A percentile compares a stretch with the other conserved stretches of the same genome.
Evolutionary conservation across 2,888 invertebrate species (phyloP).

Genomic region (Euzophera pinguis): DNA sequence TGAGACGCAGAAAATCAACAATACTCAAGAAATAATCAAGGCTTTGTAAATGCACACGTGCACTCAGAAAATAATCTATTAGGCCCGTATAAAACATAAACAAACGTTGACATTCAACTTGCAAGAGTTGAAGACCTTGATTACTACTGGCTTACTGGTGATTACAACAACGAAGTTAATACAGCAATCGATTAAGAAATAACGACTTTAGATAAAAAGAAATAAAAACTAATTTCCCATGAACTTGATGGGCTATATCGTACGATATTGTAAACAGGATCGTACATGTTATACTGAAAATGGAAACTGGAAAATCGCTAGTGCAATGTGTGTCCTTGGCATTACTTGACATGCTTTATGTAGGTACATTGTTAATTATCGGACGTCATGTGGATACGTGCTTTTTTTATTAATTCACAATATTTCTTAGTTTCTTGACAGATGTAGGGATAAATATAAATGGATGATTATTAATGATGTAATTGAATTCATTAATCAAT

Average conservation of each 20-base stretch:
- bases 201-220: slow-evolving; percentile 22
- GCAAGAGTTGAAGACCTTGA: slow-evolving; percentile 67
- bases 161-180: slow-evolving; percentile 31
- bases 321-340: slow-evolving; percentile 56
- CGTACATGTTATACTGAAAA: slow-evolving; percentile 72
- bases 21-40: slow-evolving; percentile 1
- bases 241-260: slow-evolving; percentile 17
- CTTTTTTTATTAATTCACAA: not conserved
- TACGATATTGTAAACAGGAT: slow-evolving; percentile 22
- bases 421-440: slow-evolving; percentile 5
- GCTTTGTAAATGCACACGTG: slow-evolving; percentile 8
- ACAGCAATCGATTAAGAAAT: slow-evolving; percentile 22
- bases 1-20: not conserved
- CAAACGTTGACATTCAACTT: slow-evolving; percentile 72
- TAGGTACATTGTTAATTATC: slow-evolving; percentile 22
- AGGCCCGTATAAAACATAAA: slow-evolving; percentile 49
- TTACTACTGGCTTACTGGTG: slow-evolving; percentile 46
- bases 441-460: not conserved
- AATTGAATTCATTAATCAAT: not conserved
- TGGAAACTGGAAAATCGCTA: slow-evolving; percentile 72
- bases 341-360: slow-evolving; percentile 48
- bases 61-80: slow-evolving; percentile 17
- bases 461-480: not conserved
- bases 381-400: slow-evolving; percentile 13
- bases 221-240: slow-evolving; percentile 22